A percentile compares a stretch with the other conserved stretches of the same genome.
Conservation (phyloP, 2,113 vertebrate species). For the Odobenus rosmarus region DNA sequence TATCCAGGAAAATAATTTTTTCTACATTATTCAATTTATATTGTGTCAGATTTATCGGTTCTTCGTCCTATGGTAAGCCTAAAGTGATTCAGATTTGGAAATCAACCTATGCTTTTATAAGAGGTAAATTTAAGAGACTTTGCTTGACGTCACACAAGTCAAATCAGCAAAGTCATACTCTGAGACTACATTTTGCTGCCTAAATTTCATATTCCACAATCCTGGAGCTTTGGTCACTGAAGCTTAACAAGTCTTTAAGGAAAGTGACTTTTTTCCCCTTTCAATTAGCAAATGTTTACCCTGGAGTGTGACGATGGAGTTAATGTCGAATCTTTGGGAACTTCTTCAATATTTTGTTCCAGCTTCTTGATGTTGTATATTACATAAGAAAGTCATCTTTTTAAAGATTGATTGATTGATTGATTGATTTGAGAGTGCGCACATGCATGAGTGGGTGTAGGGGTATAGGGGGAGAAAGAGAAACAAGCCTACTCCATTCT, state of each 20-base stretch:
- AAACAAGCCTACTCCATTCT: not conserved
- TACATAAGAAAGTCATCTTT: not conserved
- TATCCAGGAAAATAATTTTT: not conserved
- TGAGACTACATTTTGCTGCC: not conserved
- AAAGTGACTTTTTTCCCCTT: constrained; percentile 49
- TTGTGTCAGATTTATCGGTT: not conserved
- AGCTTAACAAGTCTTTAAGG: not conserved
- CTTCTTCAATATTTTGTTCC: constrained; percentile 15
- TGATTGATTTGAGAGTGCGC: not conserved
- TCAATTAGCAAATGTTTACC: constrained; percentile 44
- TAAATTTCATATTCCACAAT: not conserved
- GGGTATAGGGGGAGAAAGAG: not conserved
- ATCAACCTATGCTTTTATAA: constrained; percentile 16
- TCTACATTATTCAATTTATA: not conserved
- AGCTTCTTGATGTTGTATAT: not conserved
- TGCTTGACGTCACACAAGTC: not conserved
- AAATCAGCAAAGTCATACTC: constrained; percentile 1
- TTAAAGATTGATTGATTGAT: not conserved
- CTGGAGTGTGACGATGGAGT: not conserved
- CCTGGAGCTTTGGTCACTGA: not conserved
- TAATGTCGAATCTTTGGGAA: not conserved
- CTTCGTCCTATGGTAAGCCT: constrained; percentile 43
- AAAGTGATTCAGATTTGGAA: not conserved
- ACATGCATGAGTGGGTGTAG: not conserved
- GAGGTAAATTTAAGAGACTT: constrained; percentile 27